These are phyloP conservation scores for Drosophila ohnishii DNA, from an alignment of 1,140 invertebrate genomes.

Conservation along the genomic window DNA sequence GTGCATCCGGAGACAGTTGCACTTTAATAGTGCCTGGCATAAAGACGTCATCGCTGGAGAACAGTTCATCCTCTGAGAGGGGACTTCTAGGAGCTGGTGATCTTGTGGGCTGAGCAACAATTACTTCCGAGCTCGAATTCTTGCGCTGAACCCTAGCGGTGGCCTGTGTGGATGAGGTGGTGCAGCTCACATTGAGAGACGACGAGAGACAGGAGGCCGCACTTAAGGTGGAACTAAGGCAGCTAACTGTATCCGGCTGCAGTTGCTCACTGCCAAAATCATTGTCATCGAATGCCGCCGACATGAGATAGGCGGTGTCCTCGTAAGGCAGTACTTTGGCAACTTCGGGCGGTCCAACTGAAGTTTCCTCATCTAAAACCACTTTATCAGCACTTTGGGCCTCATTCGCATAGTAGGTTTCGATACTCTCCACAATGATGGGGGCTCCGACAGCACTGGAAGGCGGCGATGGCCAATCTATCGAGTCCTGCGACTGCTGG, in stretches of 20 bases:
- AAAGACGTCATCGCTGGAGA: constrained; percentile 87
- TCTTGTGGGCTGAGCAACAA: constrained; percentile 85
- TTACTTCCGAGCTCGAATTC: constrained; percentile 82
- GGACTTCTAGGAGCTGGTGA: constrained; percentile 85
- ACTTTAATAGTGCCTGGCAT: constrained; percentile 85
- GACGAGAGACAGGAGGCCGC: constrained; percentile 84
- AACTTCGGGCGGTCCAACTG: constrained; percentile 83
- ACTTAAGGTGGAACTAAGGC: constrained; percentile 84
- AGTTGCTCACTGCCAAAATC: constrained; percentile 72
- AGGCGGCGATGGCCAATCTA: constrained; percentile 91
- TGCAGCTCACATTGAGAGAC: constrained; percentile 78
- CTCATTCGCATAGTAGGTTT: constrained; percentile 92
- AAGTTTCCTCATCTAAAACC: constrained; percentile 84
- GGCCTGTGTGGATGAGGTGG: constrained; percentile 67
- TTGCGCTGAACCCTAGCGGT: constrained; percentile 62
- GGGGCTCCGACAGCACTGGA: constrained; percentile 87
- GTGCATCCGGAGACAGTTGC: constrained; percentile 85
- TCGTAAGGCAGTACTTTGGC: constrained; percentile 78
- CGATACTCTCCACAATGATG: constrained; percentile 90
- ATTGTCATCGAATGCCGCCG: constrained; percentile 73
- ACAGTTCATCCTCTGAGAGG: constrained; percentile 86
- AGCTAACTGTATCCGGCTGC: constrained; percentile 82
- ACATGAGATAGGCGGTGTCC: constrained; percentile 81
- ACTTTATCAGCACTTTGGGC: constrained; percentile 88
- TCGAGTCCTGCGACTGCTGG: constrained; percentile 85